Base-by-base conservation (phyloP, 2,113 vertebrate species). In the Menidia beryllina region DNA sequence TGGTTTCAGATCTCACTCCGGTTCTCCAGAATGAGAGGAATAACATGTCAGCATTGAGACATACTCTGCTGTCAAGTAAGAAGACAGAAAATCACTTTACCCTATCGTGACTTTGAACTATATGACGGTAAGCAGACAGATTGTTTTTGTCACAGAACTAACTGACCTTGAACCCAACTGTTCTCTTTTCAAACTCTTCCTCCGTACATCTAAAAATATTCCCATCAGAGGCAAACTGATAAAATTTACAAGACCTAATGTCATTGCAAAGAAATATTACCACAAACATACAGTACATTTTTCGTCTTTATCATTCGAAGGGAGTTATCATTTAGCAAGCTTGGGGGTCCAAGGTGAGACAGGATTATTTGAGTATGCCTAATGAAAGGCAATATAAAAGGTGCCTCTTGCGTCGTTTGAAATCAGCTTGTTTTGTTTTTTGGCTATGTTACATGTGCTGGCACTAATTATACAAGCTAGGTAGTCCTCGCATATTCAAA, bases 141-240 rank as follows among this genome's bases (percentile, higher is more conserved):
- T 91, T 92, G 89, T 91, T 92, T 91, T 91, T 91, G 91, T 90
- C 91, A 91, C 77, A 72, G 62, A 90, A 92, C 87, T 77, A 81
- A 70, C 5, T 73, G 91, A 91, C 89, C 91, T 87, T 67, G 70
- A 86, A 91, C 91, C 77, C 50, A 30, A n/a, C 49, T 68, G 58
- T 72, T 86, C 84, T 83, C 82, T 74, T 87, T 89, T 89, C 82
- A 90, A 89, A 89, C 85, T 81, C 72, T 82, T 86, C 84, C 73
- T 55, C 72, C 74, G 77, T 77, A 88, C 89, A 85, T 92, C 91
- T 91, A 90, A 92, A 92, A 92, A 92, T 91, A 92, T 85, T 89
- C 89, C 78, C 89, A 80, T 90, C 85, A 90, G 78, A 89, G 78
- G 81, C 62, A 63, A 87, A 87, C 86, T 89, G 89, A 90, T 92